These are phyloP conservation scores for Romanomermis culicivorax DNA, from an alignment of 2,888 invertebrate genomes.

Conservation along the genomic window DNA sequence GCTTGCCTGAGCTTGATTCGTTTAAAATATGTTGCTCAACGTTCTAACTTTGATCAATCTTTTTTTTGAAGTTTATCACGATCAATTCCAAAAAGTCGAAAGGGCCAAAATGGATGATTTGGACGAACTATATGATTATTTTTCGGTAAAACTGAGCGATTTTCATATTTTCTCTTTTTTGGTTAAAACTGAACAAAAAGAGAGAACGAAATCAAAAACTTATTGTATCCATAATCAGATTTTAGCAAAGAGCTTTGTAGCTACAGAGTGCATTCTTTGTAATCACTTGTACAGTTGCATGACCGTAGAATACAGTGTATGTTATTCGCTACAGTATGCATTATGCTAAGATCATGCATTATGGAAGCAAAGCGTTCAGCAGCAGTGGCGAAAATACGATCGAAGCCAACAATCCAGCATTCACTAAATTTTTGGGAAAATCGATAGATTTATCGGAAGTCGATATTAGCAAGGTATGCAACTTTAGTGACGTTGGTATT, in stretches of 20 bases:
- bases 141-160: conserved; percentile 23
- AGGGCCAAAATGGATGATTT: conserved; percentile 19
- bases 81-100: conserved; percentile 24
- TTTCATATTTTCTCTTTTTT: too few relatives aligned
- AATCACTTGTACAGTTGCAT: too few relatives aligned
- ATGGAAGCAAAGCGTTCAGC: conserved; percentile 26
- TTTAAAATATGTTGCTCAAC: background rate
- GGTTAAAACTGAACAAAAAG: too few relatives aligned
- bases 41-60: too few relatives aligned
- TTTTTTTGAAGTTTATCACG: conserved; percentile 9
- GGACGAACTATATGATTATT: conserved; percentile 26
- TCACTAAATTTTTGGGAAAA: conserved; percentile 26
- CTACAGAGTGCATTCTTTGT: too few relatives aligned
- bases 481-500: conserved; percentile 19
- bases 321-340: too few relatives aligned
- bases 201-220: too few relatives aligned
- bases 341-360: conserved; percentile 20
- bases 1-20: too few relatives aligned
- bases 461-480: conserved; percentile 26
- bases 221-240: too few relatives aligned
- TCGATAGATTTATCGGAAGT: conserved; percentile 22
- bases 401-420: conserved; percentile 16
- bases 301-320: too few relatives aligned
- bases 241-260: too few relatives aligned
- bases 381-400: conserved; percentile 26